Evolutionary conservation across 2,888 invertebrate species (phyloP).

Genomic region (Dynastes grantii): DNA sequence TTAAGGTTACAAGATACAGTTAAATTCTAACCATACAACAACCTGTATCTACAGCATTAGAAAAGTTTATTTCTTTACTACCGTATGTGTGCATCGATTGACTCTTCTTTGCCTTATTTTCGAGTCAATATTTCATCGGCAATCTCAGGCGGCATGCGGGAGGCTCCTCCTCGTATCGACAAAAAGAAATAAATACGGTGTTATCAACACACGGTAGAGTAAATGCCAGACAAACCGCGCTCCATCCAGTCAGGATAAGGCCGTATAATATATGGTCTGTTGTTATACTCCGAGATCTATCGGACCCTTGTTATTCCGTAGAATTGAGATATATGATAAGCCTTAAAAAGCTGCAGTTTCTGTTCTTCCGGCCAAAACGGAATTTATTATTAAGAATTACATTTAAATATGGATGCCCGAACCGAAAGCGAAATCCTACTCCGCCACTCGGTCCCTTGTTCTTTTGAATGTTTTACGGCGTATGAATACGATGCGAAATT

Average conservation of each 20-base stretch:
- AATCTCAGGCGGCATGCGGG: slow-evolving; percentile 3
- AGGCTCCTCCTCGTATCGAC: slow-evolving; percentile 34
- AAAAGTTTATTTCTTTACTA: background rate
- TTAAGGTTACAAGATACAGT: too few species aligned
- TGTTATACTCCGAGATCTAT: slow-evolving; percentile 44
- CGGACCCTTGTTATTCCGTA: slow-evolving; percentile 46
- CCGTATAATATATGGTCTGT: slow-evolving; percentile 45
- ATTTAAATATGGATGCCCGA: slow-evolving; percentile 43
- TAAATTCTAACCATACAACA: too few species aligned
- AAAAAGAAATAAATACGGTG: slow-evolving; percentile 43
- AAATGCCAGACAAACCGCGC: slow-evolving; percentile 47
- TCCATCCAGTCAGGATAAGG: slow-evolving; percentile 45
- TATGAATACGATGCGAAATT: slow-evolving; percentile 24
- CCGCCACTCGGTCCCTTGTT: slow-evolving; percentile 19
- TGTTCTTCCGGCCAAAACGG: slow-evolving; percentile 43
- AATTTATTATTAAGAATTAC: slow-evolving; percentile 47
- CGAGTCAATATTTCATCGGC: slow-evolving; percentile 39
- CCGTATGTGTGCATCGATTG: slow-evolving; percentile 9
- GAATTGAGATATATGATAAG: slow-evolving; percentile 48
- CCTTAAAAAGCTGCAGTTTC: slow-evolving; percentile 44
- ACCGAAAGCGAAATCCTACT: slow-evolving; percentile 23
- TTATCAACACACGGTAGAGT: slow-evolving; percentile 47
- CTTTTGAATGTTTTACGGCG: slow-evolving; percentile 34
- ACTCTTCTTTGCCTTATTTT: background rate
- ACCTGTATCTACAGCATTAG: background rate